These are phyloP conservation scores for Aspidiotus rigidus DNA, from an alignment of 2,888 invertebrate genomes.

Conservation along the genomic window DNA sequence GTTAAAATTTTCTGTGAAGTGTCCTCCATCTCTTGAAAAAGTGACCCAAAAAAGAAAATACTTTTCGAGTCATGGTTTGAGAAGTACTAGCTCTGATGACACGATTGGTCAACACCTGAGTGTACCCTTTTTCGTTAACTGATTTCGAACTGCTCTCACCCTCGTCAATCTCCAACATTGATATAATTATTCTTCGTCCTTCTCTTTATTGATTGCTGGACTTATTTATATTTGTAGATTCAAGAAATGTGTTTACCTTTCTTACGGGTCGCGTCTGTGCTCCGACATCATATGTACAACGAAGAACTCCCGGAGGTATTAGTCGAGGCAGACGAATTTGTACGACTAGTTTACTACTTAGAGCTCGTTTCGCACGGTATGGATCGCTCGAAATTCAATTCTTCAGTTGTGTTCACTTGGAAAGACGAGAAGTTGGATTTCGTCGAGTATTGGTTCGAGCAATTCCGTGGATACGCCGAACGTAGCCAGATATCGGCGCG, in stretches of 20 bases:
- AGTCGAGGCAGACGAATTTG: conserved; percentile 61
- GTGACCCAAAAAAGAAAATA: too few species aligned
- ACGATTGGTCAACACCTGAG: too few species aligned
- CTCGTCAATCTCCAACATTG: too few species aligned
- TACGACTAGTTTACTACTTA: conserved; percentile 64
- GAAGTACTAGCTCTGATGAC: too few species aligned
- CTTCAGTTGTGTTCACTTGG: conserved; percentile 36
- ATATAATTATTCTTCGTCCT: too few species aligned
- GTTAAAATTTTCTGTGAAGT: background rate
- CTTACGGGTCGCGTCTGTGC: conserved; percentile 68
- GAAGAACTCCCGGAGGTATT: conserved; percentile 61
- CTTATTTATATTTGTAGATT: conserved; percentile 42
- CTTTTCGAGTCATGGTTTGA: too few species aligned
- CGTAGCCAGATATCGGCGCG: conserved; percentile 21
- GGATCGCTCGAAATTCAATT: conserved; percentile 47
- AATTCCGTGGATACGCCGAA: conserved; percentile 13
- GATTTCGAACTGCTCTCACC: too few species aligned
- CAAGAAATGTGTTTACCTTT: conserved; percentile 74
- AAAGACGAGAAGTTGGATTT: conserved; percentile 21
- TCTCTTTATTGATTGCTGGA: background rate
- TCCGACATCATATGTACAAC: conserved; percentile 74
- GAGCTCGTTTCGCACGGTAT: conserved; percentile 61
- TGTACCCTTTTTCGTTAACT: too few species aligned
- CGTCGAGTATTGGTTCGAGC: conserved; percentile 22
- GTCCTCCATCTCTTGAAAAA: too few species aligned